Evolutionary conservation across 2,888 invertebrate genomes (phyloP).

Genomic region (Pomacea canaliculata): DNA sequence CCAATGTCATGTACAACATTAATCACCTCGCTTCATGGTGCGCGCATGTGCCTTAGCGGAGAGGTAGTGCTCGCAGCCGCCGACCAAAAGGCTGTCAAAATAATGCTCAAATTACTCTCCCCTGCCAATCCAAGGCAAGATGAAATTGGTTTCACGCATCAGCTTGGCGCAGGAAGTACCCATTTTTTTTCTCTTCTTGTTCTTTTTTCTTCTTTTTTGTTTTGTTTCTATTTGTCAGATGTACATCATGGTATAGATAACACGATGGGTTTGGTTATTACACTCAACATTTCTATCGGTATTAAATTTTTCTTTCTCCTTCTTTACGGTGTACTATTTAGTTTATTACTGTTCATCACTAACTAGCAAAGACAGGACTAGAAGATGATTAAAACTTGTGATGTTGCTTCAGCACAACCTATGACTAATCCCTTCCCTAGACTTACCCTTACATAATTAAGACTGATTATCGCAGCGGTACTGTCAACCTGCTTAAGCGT

Average conservation of each 20-base stretch:
- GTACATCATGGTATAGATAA: neutral
- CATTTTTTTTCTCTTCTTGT: neutral
- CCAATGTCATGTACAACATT: slow-evolving; percentile 10
- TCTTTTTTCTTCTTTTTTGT: neutral
- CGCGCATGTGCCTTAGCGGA: too few relatives aligned
- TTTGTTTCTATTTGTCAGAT: slow-evolving; percentile 4
- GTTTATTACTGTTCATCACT: too few relatives aligned
- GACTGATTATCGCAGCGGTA: neutral
- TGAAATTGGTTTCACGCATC: slow-evolving; percentile 12
- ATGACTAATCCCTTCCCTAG: neutral
- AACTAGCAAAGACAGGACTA: too few relatives aligned
- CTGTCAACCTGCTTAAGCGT: neutral
- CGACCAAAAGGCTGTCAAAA: slow-evolving; percentile 4
- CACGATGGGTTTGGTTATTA: neutral
- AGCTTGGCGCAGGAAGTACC: slow-evolving; percentile 6
- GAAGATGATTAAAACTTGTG: too few relatives aligned
- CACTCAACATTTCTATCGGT: neutral
- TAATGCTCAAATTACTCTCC: neutral
- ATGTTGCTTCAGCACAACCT: neutral
- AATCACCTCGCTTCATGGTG: neutral
- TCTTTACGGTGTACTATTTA: neutral
- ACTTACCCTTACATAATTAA: neutral
- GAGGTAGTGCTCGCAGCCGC: too few relatives aligned
- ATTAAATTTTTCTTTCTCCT: neutral
- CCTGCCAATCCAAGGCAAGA: slow-evolving; percentile 9